phyloP scores from a whole-genome alignment of 2,797 vertebrate genomes.

The Pangasius sanitwongsei region DNA sequence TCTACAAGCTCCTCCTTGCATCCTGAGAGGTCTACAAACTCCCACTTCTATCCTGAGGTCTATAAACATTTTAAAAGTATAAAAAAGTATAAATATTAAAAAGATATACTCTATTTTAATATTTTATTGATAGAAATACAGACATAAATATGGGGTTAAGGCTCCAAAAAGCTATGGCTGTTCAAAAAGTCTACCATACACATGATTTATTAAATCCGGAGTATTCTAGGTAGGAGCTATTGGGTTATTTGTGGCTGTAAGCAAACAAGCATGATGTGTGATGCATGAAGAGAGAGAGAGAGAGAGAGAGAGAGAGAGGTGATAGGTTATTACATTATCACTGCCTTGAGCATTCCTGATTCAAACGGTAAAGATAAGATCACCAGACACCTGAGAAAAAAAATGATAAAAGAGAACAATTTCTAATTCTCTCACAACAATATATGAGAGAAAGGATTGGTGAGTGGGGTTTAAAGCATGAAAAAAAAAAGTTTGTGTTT shows the following conservation, averaged over 20 bases:
- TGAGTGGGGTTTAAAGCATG: neutral
- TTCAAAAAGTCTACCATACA: neutral
- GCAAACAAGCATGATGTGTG: neutral
- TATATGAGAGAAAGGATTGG: slow-evolving; percentile 17
- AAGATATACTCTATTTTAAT: neutral
- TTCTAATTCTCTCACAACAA: slow-evolving; percentile 16
- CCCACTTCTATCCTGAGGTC: neutral
- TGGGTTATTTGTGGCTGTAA: slow-evolving; percentile 4
- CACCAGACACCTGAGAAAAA: slow-evolving; percentile 20
- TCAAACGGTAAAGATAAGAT: slow-evolving; percentile 16
- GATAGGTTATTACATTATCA: slow-evolving; percentile 14
- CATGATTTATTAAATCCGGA: neutral
- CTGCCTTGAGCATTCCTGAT: slow-evolving; percentile 16
- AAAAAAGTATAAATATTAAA: neutral
- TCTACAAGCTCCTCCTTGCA: neutral
- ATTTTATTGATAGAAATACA: neutral
- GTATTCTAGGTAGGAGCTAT: neutral
- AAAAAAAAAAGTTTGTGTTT: neutral
- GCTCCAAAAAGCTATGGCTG: neutral
- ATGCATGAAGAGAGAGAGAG: neutral
- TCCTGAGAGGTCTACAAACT: no score
- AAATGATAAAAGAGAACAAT: neutral
- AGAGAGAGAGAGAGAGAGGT: neutral
- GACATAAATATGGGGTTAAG: neutral
- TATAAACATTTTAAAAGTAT: no score